These are phyloP conservation scores for Hipposideros larvatus DNA, from an alignment of 2,797 vertebrate genomes.

Conservation along the genomic window DNA sequence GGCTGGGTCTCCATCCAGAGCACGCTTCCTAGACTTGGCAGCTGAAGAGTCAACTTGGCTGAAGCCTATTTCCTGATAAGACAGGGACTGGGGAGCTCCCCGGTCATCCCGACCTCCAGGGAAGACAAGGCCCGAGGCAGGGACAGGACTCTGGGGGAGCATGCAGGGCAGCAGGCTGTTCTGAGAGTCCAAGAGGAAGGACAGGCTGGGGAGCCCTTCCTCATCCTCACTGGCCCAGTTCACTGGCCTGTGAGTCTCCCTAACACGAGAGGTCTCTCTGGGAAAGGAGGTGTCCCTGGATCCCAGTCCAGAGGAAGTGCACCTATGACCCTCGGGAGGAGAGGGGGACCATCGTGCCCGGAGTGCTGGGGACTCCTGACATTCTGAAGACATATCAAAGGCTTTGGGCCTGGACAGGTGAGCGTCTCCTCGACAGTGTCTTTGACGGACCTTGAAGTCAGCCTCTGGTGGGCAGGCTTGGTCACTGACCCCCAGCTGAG, in stretches of 20 bases:
- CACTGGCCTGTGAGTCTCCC: fast-evolving
- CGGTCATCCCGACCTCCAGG: too few species aligned
- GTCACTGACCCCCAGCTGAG: background rate
- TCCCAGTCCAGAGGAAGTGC: too few species aligned
- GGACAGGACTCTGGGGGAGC: background rate
- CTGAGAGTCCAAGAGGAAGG: slow-evolving; percentile 67
- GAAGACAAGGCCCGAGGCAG: too few species aligned
- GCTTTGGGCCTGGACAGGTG: background rate
- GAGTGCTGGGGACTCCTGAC: background rate
- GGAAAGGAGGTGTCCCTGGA: background rate
- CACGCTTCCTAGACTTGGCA: background rate
- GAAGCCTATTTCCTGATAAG: background rate
- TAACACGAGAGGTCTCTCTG: background rate
- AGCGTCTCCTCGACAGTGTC: fast-evolving
- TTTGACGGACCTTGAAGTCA: background rate
- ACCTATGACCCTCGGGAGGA: background rate
- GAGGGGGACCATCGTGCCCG: background rate
- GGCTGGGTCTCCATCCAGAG: background rate
- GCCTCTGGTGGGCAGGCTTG: background rate
- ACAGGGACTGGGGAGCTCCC: too few species aligned
- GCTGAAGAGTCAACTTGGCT: too few species aligned
- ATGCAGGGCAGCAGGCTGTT: slow-evolving; percentile 45
- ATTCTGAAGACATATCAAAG: fast-evolving
- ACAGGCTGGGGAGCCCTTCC: slow-evolving; percentile 66
- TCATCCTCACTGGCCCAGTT: background rate